Evolutionary conservation across 1,140 invertebrate species (phyloP).

Genomic region (Drosophila kurseongensis): DNA sequence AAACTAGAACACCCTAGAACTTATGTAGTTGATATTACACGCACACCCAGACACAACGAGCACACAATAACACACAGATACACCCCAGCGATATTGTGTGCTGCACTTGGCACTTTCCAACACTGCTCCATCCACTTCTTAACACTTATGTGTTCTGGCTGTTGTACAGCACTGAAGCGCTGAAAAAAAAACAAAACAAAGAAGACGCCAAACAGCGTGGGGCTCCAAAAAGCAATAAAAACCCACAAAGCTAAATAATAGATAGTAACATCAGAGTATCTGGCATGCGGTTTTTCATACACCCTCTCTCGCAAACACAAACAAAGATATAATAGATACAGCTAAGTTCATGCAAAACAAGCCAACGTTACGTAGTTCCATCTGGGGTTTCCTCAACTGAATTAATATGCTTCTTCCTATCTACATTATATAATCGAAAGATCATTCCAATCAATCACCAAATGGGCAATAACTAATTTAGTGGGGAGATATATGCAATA

Average conservation of each 20-base stretch:
- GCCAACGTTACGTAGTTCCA: slow-evolving; percentile 52
- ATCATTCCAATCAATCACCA: slow-evolving; percentile 68
- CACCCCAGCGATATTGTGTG: slow-evolving; percentile 31
- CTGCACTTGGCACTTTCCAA: slow-evolving; percentile 41
- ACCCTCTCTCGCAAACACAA: slow-evolving; percentile 14
- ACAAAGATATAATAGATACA: slow-evolving; percentile 34
- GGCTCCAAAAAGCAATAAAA: slow-evolving; percentile 48
- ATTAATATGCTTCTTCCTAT: slow-evolving; percentile 45
- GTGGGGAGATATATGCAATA: slow-evolving; percentile 58
- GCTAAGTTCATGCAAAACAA: slow-evolving; percentile 76
- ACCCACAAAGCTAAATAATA: slow-evolving; percentile 19
- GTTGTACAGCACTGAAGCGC: slow-evolving; percentile 37
- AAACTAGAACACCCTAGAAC: slow-evolving; percentile 63
- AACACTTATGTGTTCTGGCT: slow-evolving; percentile 25
- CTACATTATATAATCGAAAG: slow-evolving; percentile 30
- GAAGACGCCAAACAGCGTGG: slow-evolving; percentile 21
- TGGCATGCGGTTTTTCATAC: slow-evolving; percentile 45
- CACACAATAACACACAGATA: slow-evolving; percentile 20
- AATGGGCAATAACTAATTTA: slow-evolving; percentile 69
- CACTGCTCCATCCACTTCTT: slow-evolving; percentile 23
- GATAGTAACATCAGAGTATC: slow-evolving; percentile 38
- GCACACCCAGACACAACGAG: slow-evolving; percentile 42
- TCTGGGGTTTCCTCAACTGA: slow-evolving; percentile 23
- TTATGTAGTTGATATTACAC: slow-evolving; percentile 68
- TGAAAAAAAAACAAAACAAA: slow-evolving; percentile 9